Percentiles rank a stretch among this genome's conserved stretches.
Evolutionary conservation across 2,888 invertebrate genomes (phyloP).

Genomic region (Lamellibrachia satsuma): DNA sequence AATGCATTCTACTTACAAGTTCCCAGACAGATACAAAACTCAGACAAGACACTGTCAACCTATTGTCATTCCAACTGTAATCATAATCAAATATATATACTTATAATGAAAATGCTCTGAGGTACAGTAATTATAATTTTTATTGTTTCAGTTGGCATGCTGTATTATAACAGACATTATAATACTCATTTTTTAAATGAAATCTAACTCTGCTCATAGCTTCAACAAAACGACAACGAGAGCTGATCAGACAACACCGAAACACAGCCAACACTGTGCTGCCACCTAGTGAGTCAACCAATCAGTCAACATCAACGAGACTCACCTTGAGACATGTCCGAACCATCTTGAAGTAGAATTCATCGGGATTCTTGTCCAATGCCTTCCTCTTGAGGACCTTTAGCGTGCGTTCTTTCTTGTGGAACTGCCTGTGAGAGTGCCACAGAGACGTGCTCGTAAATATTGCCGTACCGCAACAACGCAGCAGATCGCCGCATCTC

Average conservation of each 20-base stretch:
- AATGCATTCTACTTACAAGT: not conserved
- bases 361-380: conserved; percentile 94
- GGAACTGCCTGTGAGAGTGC: conserved; percentile 41
- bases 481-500: not conserved
- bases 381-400: conserved; percentile 85
- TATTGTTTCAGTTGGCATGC: too few species aligned
- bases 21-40: not conserved
- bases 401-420: conserved; percentile 81
- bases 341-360: conserved; percentile 97
- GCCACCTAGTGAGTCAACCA: not conserved
- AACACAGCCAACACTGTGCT: not conserved
- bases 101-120: too few species aligned
- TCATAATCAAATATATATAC: too few species aligned
- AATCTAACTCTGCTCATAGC: not conserved
- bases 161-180: too few species aligned
- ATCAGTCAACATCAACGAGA: not conserved
- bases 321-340: conserved; percentile 77
- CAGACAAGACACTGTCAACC: not conserved
- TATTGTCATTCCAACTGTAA: too few species aligned
- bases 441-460: conserved; percentile 21
- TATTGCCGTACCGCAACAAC: not conserved
- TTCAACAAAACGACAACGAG: too few species aligned
- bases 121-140: too few species aligned
- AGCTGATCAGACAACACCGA: too few species aligned
- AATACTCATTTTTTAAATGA: not conserved